These are phyloP conservation scores for Erebia epiphron DNA, from an alignment of 2,888 invertebrate genomes.

Conservation along the genomic window DNA sequence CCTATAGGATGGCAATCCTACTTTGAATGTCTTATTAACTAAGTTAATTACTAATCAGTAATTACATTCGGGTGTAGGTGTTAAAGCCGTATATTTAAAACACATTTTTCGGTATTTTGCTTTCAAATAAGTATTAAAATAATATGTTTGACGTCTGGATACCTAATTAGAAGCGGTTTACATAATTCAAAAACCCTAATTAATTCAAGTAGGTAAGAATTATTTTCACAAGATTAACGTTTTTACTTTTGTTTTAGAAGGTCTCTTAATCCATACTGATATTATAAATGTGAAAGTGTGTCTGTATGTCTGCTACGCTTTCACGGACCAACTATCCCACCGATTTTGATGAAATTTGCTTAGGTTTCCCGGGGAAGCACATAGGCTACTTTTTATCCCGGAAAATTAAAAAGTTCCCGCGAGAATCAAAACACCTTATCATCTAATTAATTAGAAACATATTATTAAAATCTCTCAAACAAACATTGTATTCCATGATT, in stretches of 20 bases:
- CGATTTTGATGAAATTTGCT: no score
- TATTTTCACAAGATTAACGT: background rate
- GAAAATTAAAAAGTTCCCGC: no score
- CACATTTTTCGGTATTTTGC: constrained; percentile 23
- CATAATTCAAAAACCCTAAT: constrained; percentile 9
- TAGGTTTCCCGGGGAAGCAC: no score
- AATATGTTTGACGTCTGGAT: constrained; percentile 1
- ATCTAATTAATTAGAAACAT: no score
- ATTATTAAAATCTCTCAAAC: no score
- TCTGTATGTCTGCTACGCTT: no score
- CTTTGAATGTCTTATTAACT: background rate
- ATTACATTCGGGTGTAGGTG: constrained; percentile 12
- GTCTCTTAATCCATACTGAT: no score
- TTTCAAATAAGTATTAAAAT: constrained; percentile 7
- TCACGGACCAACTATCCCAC: no score
- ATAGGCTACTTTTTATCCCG: no score
- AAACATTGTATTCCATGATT: no score
- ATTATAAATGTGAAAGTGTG: no score
- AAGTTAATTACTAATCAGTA: background rate
- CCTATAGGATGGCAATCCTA: background rate
- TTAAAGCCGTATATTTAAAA: constrained; percentile 15
- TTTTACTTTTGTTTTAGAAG: background rate
- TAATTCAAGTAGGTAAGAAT: constrained; percentile 8
- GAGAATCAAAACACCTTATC: no score
- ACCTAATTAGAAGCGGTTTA: constrained; percentile 9